Conservation (phyloP, 1,140 invertebrate genomes). For the Ceratina calcarata region DNA sequence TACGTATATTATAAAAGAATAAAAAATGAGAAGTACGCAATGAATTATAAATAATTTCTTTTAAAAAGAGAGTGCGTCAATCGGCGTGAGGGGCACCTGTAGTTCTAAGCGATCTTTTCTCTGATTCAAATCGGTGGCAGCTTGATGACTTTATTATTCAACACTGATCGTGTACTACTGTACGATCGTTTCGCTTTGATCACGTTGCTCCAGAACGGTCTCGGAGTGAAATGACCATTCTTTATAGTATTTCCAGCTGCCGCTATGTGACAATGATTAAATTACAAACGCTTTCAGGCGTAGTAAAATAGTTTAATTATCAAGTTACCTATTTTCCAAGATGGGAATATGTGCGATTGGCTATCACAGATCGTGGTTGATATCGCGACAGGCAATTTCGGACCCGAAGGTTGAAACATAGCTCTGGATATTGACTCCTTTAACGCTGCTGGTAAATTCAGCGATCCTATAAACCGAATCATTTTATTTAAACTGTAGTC, state of each 20-base stretch:
- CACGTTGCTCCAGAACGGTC: constrained; percentile 69
- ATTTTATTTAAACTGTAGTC: not conserved
- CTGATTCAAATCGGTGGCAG: constrained; percentile 54
- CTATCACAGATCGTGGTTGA: constrained; percentile 59
- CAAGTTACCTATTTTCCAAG: constrained; percentile 73
- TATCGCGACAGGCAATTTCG: constrained; percentile 69
- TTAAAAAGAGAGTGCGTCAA: constrained; percentile 26
- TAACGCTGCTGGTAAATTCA: constrained; percentile 77
- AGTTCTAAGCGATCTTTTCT: constrained; percentile 13
- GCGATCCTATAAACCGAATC: constrained; percentile 63
- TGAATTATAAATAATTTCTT: constrained; percentile 47
- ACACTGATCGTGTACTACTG: not conserved
- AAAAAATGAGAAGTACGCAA: constrained; percentile 21
- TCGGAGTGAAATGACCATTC: constrained; percentile 61
- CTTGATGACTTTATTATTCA: constrained; percentile 38
- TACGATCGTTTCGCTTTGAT: constrained; percentile 32
- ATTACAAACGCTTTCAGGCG: not conserved
- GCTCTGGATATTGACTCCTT: constrained; percentile 74
- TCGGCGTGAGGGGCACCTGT: constrained; percentile 24
- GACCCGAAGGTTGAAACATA: constrained; percentile 71
- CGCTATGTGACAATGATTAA: constrained; percentile 52
- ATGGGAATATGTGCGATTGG: constrained; percentile 67
- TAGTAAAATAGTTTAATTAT: not conserved
- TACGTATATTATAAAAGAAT: constrained; percentile 22
- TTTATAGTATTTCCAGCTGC: constrained; percentile 55